These are phyloP conservation scores for Muscicapa comitata DNA, from an alignment of 2,797 vertebrate species.

Conservation along the genomic window DNA sequence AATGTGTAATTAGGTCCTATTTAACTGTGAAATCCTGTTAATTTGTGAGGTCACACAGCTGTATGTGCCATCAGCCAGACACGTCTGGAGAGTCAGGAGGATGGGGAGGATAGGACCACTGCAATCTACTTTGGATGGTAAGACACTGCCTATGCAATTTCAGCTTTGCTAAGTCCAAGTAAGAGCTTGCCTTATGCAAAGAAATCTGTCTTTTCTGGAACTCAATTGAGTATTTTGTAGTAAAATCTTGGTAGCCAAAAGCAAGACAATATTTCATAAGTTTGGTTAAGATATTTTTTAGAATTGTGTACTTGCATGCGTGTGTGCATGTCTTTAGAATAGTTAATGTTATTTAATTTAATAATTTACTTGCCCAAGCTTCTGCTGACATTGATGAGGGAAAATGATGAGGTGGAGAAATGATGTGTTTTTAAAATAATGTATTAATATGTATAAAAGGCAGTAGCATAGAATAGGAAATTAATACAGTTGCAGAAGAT, in stretches of 20 bases:
- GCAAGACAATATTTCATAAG: background rate
- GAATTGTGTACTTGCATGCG: background rate
- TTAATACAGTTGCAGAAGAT: background rate
- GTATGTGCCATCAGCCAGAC: slow-evolving; percentile 93
- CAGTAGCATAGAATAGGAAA: background rate
- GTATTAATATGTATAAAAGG: background rate
- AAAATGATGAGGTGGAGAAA: background rate
- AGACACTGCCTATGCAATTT: background rate
- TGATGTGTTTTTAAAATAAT: rapidly evolving
- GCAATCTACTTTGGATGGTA: slow-evolving; percentile 95
- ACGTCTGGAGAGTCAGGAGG: slow-evolving; percentile 90
- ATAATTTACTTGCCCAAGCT: background rate
- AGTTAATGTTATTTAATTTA: background rate
- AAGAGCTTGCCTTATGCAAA: background rate
- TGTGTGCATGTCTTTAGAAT: background rate
- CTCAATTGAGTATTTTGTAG: background rate
- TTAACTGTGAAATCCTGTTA: background rate
- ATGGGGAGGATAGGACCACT: slow-evolving; percentile 97
- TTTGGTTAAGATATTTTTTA: background rate
- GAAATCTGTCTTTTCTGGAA: background rate
- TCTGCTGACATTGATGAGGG: background rate
- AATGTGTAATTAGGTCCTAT: background rate
- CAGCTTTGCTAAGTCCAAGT: background rate
- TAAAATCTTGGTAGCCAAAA: background rate
- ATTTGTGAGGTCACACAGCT: slow-evolving; percentile 90